Percentiles rank a stretch among this genome's conserved stretches.
Conservation (phyloP, 2,113 vertebrate genomes). For the Potamarius usumacintae region DNA sequence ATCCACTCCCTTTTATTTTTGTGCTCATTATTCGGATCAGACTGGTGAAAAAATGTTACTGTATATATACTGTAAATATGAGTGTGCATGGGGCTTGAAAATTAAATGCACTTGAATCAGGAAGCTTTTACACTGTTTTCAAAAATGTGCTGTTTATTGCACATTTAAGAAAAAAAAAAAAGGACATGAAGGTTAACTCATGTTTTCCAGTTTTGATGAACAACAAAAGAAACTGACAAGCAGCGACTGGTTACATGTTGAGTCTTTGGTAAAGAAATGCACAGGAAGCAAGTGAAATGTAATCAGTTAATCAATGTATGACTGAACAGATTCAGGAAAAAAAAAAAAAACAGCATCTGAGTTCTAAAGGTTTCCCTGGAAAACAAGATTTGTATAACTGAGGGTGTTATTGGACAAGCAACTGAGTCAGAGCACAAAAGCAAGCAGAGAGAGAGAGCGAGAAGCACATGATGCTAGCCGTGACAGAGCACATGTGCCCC, state of each 20-base stretch:
- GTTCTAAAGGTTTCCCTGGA: conserved; percentile 9
- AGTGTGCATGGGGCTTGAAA: conserved; percentile 10
- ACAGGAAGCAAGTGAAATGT: not conserved
- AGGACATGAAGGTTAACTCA: not conserved
- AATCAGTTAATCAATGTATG: not conserved
- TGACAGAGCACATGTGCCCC: conserved; percentile 34
- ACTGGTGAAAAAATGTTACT: not conserved
- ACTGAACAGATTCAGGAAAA: not conserved
- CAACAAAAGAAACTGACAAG: not conserved
- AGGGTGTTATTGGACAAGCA: conserved; percentile 21
- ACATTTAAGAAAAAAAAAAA: not conserved
- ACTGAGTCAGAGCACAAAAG: conserved; percentile 28
- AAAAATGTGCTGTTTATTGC: not conserved
- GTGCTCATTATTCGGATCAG: conserved; percentile 17
- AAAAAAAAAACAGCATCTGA: not conserved
- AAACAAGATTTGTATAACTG: conserved; percentile 29
- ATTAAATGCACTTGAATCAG: not conserved
- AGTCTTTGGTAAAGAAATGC: not conserved
- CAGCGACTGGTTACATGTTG: not conserved
- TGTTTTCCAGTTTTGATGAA: not conserved
- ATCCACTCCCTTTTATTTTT: not conserved
- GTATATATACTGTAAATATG: not conserved
- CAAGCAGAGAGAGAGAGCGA: conserved; percentile 18
- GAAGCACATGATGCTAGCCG: conserved; percentile 34
- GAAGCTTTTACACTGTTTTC: not conserved